These are phyloP conservation scores for Cataglyphis cursor DNA, from an alignment of 2,888 invertebrate genomes.

Conservation along the genomic window DNA sequence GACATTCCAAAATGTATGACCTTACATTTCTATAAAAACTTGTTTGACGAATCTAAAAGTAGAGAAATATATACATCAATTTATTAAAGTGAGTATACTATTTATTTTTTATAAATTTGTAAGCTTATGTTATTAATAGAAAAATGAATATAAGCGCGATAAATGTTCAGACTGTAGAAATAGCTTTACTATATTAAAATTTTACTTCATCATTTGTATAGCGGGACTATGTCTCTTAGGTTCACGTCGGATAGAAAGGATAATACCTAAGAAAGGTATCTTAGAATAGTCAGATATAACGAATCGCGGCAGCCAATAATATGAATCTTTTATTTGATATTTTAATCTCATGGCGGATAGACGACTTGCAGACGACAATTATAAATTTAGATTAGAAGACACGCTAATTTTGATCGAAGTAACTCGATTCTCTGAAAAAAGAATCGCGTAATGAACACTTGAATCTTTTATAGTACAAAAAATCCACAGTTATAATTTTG, in stretches of 20 bases:
- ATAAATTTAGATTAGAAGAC: not conserved
- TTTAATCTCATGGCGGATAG: conserved; percentile 35
- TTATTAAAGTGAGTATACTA: not conserved
- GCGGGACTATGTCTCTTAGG: not conserved
- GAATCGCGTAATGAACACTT: not conserved
- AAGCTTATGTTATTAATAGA: not conserved
- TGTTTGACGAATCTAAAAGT: not conserved
- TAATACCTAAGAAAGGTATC: not conserved
- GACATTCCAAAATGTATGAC: not conserved
- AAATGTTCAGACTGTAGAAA: not conserved
- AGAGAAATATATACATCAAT: not conserved
- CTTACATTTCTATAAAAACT: not conserved
- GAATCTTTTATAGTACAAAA: not conserved
- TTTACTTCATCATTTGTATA: not conserved
- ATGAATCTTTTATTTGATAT: conserved; percentile 34
- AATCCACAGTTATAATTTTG: not conserved
- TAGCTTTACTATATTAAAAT: not conserved
- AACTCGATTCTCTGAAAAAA: not conserved
- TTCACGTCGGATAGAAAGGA: not conserved
- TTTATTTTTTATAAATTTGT: not conserved
- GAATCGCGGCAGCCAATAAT: not conserved
- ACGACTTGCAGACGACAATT: conserved; percentile 31
- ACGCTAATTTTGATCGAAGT: conserved; percentile 44
- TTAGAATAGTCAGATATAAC: conserved; percentile 24
- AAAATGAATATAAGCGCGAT: not conserved